Evolutionary conservation across 2,888 invertebrate species (phyloP).

Genomic region (Arenicola marina): DNA sequence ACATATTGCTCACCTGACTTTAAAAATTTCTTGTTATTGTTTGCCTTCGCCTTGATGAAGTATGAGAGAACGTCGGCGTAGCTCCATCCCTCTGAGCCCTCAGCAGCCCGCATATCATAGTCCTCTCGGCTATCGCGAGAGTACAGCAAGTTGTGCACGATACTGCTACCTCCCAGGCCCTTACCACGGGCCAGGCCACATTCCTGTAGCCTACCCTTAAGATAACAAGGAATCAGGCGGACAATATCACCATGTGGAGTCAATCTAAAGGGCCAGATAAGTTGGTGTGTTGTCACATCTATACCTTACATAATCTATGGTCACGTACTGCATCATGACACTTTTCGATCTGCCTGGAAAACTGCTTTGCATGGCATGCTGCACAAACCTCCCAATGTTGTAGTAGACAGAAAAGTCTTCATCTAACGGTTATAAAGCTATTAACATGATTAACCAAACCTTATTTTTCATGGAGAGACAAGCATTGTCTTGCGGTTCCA

Average conservation of each 20-base stretch:
- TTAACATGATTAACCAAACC: not conserved
- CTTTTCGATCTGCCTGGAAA: too few relatives aligned
- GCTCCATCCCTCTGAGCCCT: slow-evolving; percentile 88
- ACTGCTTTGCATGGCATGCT: too few relatives aligned
- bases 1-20: slow-evolving; percentile 13
- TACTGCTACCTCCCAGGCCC: slow-evolving; percentile 35
- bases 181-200: slow-evolving; percentile 14
- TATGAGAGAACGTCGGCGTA: slow-evolving; percentile 75
- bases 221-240: too few relatives aligned
- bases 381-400: too few relatives aligned
- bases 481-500: not conserved
- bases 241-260: too few relatives aligned
- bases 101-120: slow-evolving; percentile 83
- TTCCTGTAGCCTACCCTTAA: not conserved
- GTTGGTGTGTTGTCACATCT: too few relatives aligned
- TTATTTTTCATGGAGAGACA: not conserved
- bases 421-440: too few relatives aligned
- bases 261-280: too few relatives aligned
- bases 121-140: slow-evolving; percentile 63
- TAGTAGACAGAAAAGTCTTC: too few relatives aligned
- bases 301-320: too few relatives aligned
- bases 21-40: slow-evolving; percentile 13
- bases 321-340: too few relatives aligned
- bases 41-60: slow-evolving; percentile 65
- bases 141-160: slow-evolving; percentile 38